Percentiles rank a stretch among this genome's conserved stretches.
Conservation (phyloP, 2,113 vertebrate species). For the Entelurus aequoreus region DNA sequence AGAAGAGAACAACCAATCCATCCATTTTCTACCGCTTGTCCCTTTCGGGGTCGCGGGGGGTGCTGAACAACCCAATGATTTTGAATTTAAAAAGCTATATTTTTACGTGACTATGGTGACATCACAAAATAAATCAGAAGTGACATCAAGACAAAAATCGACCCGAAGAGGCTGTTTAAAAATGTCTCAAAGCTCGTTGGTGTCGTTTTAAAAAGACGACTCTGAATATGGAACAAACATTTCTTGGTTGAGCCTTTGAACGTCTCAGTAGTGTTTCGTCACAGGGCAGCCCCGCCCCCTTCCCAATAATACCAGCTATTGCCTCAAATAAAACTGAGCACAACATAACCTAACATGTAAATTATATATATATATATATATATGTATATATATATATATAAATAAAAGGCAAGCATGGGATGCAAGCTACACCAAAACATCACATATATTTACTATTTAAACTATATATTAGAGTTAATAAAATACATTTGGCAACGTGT, state of each 20-base stretch:
- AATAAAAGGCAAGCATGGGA: too few relatives aligned
- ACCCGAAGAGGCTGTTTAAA: not conserved
- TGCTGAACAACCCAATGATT: too few relatives aligned
- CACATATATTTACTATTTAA: constrained; percentile 53
- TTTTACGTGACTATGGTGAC: not conserved
- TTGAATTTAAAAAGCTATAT: not conserved
- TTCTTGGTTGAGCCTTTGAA: not conserved
- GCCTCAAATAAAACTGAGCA: constrained; percentile 14
- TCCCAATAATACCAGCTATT: not conserved
- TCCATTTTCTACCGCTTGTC: too few relatives aligned
- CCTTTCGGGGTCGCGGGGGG: too few relatives aligned
- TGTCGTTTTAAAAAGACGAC: not conserved
- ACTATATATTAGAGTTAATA: constrained; percentile 46
- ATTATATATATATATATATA: constrained; percentile 7
- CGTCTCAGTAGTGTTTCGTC: constrained; percentile 4
- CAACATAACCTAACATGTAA: constrained; percentile 35
- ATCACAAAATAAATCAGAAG: not conserved
- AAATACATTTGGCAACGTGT: constrained; percentile 50
- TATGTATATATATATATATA: constrained; percentile 26
- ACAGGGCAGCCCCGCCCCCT: not conserved
- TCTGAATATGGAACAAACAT: not conserved
- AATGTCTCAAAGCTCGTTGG: not conserved
- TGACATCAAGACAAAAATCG: not conserved
- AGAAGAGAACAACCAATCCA: not conserved
- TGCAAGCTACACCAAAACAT: constrained; percentile 27